Conservation (phyloP, 35 echinoderm and acorn worm species). For the Patiria miniata region DNA sequence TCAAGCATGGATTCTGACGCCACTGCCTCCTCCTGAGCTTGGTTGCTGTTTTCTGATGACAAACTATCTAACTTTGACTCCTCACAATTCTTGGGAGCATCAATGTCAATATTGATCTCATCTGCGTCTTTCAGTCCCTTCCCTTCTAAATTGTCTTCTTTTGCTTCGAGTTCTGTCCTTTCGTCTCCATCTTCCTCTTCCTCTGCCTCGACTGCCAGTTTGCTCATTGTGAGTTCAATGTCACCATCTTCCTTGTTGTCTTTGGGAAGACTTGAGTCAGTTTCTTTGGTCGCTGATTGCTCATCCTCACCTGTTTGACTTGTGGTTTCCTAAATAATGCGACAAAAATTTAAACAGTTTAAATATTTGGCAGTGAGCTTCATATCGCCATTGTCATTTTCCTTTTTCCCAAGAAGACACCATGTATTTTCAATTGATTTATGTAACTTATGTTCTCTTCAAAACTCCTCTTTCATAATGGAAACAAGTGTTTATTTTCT, state of each 20-base stretch:
- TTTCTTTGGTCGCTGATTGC: neutral
- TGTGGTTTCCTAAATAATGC: neutral
- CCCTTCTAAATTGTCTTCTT: neutral
- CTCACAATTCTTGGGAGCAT: too few relatives aligned
- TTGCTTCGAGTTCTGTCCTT: neutral
- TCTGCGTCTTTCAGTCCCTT: neutral
- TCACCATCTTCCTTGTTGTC: neutral
- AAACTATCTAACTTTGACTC: too few relatives aligned
- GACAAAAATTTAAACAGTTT: neutral
- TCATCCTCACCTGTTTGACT: neutral
- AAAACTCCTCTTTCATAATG: too few relatives aligned
- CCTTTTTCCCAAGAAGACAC: too few relatives aligned
- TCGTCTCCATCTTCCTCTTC: conserved; percentile 3
- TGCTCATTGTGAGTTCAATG: conserved; percentile 3
- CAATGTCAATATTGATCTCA: too few relatives aligned
- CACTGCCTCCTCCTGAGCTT: conserved; percentile 14
- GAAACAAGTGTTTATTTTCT: too few relatives aligned
- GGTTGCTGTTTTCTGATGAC: neutral
- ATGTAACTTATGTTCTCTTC: too few relatives aligned
- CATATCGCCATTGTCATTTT: too few relatives aligned
- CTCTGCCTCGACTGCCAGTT: conserved; percentile 16
- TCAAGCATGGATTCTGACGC: neutral
- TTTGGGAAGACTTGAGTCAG: neutral
- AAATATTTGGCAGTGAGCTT: too few relatives aligned
- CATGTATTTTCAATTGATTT: too few relatives aligned